Percentiles rank a stretch among this genome's conserved stretches.
Conservation (phyloP, 2,888 invertebrate species). For the Phaedon cochleariae region DNA sequence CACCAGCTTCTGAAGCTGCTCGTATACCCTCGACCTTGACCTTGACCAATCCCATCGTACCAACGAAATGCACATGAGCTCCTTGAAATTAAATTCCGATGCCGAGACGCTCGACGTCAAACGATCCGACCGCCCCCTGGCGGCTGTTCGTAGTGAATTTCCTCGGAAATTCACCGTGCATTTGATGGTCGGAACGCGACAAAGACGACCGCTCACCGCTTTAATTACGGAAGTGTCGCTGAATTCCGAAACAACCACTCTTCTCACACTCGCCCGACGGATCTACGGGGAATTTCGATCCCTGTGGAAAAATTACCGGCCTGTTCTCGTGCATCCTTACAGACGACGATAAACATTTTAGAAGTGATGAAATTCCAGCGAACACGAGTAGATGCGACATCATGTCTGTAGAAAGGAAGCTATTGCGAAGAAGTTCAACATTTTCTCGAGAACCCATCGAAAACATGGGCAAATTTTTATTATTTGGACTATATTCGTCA, state of each 20-base stretch:
- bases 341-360: no score
- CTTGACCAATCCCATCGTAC: conserved; percentile 24
- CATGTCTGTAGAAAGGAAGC: no score
- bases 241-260: conserved; percentile 51
- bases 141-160: neutral
- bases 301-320: no score
- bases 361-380: no score
- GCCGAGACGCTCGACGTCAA: conserved; percentile 47
- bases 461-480: no score
- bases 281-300: neutral
- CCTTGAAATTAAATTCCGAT: conserved; percentile 56
- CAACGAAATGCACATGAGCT: conserved; percentile 49
- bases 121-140: neutral
- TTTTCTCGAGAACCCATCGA: no score
- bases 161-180: conserved; percentile 12
- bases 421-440: no score
- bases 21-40: neutral
- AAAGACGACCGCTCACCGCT: conserved; percentile 44
- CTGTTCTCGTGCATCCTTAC: no score
- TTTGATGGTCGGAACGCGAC: conserved; percentile 41
- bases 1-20: neutral
- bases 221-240: conserved; percentile 52
- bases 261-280: conserved; percentile 38
- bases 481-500: no score
- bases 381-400: no score